Conservation (phyloP, 2,113 vertebrate genomes). For the Otis tarda region DNA sequence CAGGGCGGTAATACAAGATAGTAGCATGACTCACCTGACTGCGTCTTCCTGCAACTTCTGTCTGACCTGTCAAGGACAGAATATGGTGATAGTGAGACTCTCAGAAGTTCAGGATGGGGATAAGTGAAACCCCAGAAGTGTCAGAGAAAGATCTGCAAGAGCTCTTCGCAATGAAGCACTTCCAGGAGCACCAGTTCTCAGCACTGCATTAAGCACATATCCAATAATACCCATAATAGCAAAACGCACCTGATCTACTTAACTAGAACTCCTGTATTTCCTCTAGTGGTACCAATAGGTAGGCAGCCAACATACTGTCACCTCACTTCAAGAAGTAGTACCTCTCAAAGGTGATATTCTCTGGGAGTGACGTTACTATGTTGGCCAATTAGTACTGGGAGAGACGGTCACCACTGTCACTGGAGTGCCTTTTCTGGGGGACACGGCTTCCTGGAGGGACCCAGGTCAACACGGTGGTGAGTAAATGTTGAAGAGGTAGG, state of each 20-base stretch:
- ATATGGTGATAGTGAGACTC: neutral
- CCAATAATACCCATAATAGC: neutral
- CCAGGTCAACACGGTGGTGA: constrained; percentile 65
- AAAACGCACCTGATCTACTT: constrained; percentile 12
- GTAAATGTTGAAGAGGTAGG: constrained; percentile 74
- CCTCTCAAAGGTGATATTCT: constrained; percentile 55
- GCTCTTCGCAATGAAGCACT: constrained; percentile 19
- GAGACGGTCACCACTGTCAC: constrained; percentile 44
- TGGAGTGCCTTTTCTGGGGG: constrained; percentile 64
- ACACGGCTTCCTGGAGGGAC: constrained; percentile 66
- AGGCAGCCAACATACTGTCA: constrained; percentile 63
- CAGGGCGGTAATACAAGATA: neutral
- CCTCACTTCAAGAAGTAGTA: constrained; percentile 65
- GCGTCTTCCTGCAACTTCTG: neutral
- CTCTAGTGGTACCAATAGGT: neutral
- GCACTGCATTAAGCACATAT: neutral
- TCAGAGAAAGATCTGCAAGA: constrained; percentile 1
- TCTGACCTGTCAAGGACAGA: neutral
- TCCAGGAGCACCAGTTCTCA: constrained; percentile 5
- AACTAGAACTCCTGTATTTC: constrained; percentile 20
- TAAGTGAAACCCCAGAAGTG: neutral
- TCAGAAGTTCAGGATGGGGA: neutral
- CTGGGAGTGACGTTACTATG: constrained; percentile 59
- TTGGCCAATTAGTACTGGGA: constrained; percentile 57
- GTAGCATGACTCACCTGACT: neutral